Base-by-base conservation (phyloP, 2,797 vertebrate species). In the Bovichtus diacanthus region DNA sequence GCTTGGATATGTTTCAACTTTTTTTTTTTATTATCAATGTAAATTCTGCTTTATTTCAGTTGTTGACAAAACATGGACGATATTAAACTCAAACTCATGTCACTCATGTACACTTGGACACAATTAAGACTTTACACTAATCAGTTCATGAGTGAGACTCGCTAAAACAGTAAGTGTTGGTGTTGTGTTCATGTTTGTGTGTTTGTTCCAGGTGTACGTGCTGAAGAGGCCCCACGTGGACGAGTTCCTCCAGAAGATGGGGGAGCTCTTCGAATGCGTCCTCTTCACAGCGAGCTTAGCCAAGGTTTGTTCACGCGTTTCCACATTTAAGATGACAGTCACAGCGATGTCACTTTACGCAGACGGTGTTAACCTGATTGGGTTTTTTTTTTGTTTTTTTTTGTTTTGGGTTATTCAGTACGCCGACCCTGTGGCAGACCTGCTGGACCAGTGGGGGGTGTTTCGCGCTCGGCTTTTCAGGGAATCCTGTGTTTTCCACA, bases 401-500 rank as follows among this genome's bases (percentile, higher is more conserved):
- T 25, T 87, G 0, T 78, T n/a, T n/a, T n/a, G n/a, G n/a, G n/a
- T n/a, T n/a, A n/a, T 72, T 67, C 70, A 99, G 98, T 99, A 99
- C 19, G 98, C 98, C 69, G 98, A 99, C 94, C 98, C 98, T 1
- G 98, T 99, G 89, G 97, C 98, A 0, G 98, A 99, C 93, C 94
- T 99, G 82, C 93, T 99, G 88, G 98, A 99, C 92, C 97, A 97
- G 77, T 98, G 97, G 97, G 98, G 98, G 13, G 97, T 99, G 81
- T 99, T 99, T 90, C 96, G 96, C 46, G 95, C 96, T 50, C 95
- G 98, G 72, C 97, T 99, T 88, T 99, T 99, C 94, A 95, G 98
- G 95, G 98, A 99, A 95, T 99, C 98, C 39, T 99, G 98, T 72
- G 98, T 99, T 93, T 99, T 99, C 94, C 98, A 99, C 88, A 94